Evolutionary conservation across 2,888 invertebrate genomes (phyloP), one percentile per base, ranked within the genome.

Genomic region (Lithophane leautieri): DNA sequence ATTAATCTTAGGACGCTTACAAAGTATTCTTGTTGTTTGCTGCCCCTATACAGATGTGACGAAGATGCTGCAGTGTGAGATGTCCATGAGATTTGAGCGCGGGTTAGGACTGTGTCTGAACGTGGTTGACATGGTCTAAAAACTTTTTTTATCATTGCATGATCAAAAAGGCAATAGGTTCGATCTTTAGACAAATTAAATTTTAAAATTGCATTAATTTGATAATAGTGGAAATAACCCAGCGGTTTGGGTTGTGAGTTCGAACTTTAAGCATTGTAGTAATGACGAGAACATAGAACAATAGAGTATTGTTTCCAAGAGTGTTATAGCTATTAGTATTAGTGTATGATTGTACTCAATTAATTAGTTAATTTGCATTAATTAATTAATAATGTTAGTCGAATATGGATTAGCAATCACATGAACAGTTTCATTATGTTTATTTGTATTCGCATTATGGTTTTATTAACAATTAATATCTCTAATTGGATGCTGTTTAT

Each of bases 1-100:
- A 91, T 91, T 91, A 89, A 90, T 90, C 89, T 89, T 85, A 76
- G 79, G 82, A 77, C 81, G 86, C 88, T 87, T 88, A 90, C 90
- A 88, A 88, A 90, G 89, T 89, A 89, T 86, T 88, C 87, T 82
- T 88, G 86, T 86, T 90, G 91, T 89, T 88, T 86, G 81, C 76
- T 76, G 70, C 76, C 84, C 83, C 82, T 71, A 85, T 86, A 86
- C 87, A 86, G 85, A 88, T 85, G 86, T 85, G 80, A 80, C 84
- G 78, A 47, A 73, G 71, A 73, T 80, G 34, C 25, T 42, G 50
- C 11, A 11, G 0, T 16, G 16, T 3, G 12, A 42, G 40, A 54
- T 14, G 67, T 83, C 68, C 82, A 65, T 56, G 60, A 8, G 60
- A 11, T 14, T 73, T 56, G 56, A 66, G 28, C 63, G 79, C 6